Evolutionary conservation across 2,888 invertebrate genomes (phyloP), one percentile per base, ranked within the genome.

Genomic region (Adelognathus sp.): DNA sequence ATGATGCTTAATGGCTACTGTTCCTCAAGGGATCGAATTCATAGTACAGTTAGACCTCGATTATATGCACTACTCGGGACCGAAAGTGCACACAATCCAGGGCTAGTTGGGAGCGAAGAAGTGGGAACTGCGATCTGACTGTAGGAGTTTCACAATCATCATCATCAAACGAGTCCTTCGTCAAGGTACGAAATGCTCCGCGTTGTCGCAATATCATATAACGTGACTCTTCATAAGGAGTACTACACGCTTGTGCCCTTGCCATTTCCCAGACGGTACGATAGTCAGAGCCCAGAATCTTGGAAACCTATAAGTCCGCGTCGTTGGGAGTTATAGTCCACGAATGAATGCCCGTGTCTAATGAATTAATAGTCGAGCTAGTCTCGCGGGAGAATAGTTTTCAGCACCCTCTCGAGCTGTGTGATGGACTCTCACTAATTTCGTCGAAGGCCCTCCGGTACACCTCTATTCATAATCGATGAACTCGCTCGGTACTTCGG

Each of bases 331-430:
- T 79, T 66, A 79, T 79, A 66, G 78, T 66, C 41, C 33, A 18
- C 64, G 75, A 71, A 75, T 71, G 75, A 79, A 79, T 79, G 58
- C n/a, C n/a, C 60, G 70, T 36, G 29, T 44, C 75, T 79, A 79
- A 79, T 79, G 78, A 75, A 79, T 79, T 79, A 79, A 75, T 79
- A 79, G 74, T 75, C 52, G 54, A 60, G 44, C 46, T 16, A 21
- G 33, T 66, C 64, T 44, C 74, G 29, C 31, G 60, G 75, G 74
- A 44, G 52, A 70, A 70, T 50, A n/a, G 74, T 70, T 70, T 78
- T 78, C 78, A 41, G 41, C 74, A 52, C 41, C 60, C 61, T 54
- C 64, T 63, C 52, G 41, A 9, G 31, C 61, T 50, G 7, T 24
- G 50, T 69, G 78, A 73, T n/a, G 39, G 60, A 29, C 24, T 46